Conservation (phyloP, 1,140 invertebrate species). For the Gerris buenoi region DNA sequence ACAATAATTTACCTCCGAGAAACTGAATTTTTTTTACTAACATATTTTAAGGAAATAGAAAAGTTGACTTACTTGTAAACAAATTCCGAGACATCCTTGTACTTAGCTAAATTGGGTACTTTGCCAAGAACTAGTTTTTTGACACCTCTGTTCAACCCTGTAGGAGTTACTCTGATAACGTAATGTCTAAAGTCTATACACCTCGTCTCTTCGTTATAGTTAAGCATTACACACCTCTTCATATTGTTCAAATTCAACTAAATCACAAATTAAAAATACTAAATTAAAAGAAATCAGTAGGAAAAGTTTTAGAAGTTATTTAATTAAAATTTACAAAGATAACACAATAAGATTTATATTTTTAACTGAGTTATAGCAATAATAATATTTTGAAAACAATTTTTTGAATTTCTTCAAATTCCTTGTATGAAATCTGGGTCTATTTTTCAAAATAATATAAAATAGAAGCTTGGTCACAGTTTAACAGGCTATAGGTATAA, state of each 20-base stretch:
- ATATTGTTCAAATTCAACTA: slow-evolving; percentile 81
- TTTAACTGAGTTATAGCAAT: no score
- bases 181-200: slow-evolving; percentile 88
- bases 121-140: slow-evolving; percentile 85
- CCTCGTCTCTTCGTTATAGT: slow-evolving; percentile 76
- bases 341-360: background rate
- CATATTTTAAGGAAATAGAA: no score
- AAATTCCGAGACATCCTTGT: slow-evolving; percentile 80
- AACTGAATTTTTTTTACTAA: no score
- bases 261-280: no score
- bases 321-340: background rate
- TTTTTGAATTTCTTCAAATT: no score
- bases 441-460: no score
- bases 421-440: no score
- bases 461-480: no score
- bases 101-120: slow-evolving; percentile 77
- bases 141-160: slow-evolving; percentile 78
- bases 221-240: slow-evolving; percentile 74
- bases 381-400: no score
- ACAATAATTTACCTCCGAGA: no score
- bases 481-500: no score
- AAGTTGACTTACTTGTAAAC: slow-evolving; percentile 58
- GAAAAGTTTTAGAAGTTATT: no score
- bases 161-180: slow-evolving; percentile 63
- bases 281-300: background rate